phyloP scores from a whole-genome alignment of 1,140 invertebrate species.

The Aporrectodea caliginosa region DNA sequence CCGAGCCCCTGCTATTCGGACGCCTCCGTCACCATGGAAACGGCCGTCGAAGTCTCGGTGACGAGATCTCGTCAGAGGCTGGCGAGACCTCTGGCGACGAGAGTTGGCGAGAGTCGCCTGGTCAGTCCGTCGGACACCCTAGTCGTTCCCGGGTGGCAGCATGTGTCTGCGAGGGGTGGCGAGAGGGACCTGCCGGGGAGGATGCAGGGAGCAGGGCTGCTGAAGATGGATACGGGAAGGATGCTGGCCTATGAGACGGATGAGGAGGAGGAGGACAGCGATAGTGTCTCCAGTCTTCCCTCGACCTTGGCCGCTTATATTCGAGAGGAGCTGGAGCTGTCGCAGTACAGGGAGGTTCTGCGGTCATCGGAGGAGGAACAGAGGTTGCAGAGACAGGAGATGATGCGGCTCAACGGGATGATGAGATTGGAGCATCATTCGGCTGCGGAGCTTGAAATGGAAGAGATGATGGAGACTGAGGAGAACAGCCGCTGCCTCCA shows the following conservation, averaged over 20 bases:
- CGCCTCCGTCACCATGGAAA: neutral
- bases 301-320: neutral
- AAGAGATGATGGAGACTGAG: too few relatives aligned
- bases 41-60: neutral
- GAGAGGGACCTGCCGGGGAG: neutral
- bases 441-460: too few relatives aligned
- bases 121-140: neutral
- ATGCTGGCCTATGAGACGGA: neutral
- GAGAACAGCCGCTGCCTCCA: too few relatives aligned
- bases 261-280: neutral
- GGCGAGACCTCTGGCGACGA: too few relatives aligned
- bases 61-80: neutral
- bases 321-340: neutral
- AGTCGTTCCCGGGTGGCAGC: neutral
- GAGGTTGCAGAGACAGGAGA: too few relatives aligned
- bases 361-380: too few relatives aligned
- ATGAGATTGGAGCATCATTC: too few relatives aligned
- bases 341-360: too few relatives aligned
- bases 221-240: neutral
- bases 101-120: too few relatives aligned
- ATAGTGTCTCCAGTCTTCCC: neutral
- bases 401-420: too few relatives aligned
- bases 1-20: neutral
- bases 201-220: neutral
- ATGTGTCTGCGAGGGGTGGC: too few relatives aligned